phyloP scores from a whole-genome alignment of 2,888 invertebrate genomes.

The Chydorus sphaericus region DNA sequence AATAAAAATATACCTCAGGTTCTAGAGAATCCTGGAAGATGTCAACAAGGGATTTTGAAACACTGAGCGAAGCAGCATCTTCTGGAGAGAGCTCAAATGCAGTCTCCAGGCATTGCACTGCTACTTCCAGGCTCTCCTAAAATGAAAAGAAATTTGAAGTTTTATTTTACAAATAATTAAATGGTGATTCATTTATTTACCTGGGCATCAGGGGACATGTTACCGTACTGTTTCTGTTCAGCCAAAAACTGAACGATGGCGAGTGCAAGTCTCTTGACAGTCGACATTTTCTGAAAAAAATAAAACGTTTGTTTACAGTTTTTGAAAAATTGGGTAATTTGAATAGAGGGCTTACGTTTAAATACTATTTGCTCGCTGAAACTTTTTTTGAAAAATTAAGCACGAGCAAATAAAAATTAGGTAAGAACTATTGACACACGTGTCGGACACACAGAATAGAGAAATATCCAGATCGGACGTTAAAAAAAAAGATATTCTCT shows the following conservation, averaged over 20 bases:
- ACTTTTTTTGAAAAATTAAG: no score
- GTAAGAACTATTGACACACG: slow-evolving; percentile 4
- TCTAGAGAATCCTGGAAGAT: slow-evolving; percentile 29
- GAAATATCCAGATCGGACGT: neutral
- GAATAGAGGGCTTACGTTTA: no score
- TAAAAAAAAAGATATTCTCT: neutral
- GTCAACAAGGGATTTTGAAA: slow-evolving; percentile 29
- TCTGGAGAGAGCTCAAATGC: slow-evolving; percentile 54
- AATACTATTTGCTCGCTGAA: no score
- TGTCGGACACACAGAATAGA: neutral
- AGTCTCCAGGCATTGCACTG: slow-evolving; percentile 83
- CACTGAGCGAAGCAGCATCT: slow-evolving; percentile 25
- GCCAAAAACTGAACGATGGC: slow-evolving; percentile 34
- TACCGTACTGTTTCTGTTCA: slow-evolving; percentile 30
- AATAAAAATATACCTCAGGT: slow-evolving; percentile 14
- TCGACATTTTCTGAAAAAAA: no score
- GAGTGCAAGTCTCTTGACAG: slow-evolving; percentile 14
- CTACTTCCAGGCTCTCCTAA: slow-evolving; percentile 73
- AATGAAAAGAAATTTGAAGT: neutral
- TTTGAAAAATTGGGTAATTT: no score
- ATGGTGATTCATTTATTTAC: neutral
- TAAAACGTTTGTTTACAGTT: no score
- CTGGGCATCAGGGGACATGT: slow-evolving; percentile 32
- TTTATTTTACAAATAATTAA: neutral
- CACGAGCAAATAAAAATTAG: no score